Base-by-base conservation (phyloP, 2,113 vertebrate genomes). In the Oceanites oceanicus region DNA sequence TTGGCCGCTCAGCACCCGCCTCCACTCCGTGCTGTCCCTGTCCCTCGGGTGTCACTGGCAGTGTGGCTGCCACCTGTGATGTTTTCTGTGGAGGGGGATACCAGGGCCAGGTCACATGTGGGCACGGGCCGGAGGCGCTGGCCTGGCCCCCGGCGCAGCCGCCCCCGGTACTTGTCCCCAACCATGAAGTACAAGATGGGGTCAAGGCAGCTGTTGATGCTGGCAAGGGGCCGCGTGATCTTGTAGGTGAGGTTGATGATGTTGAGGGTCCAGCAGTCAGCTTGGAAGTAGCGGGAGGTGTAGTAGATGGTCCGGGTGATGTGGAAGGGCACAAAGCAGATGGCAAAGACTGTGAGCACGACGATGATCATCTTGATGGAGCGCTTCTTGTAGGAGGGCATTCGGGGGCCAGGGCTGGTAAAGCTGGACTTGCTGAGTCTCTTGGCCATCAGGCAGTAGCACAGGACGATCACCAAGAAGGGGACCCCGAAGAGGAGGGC, bases 241-340 rank as follows among this genome's bases (percentile, higher is more conserved):
- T 99, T 99, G 96, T 99, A 99, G 45, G 98, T 97, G 65, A 99
- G 98, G 92, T 99, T 99, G 88, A 99, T 96, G 7, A 99, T 95
- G 96, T 99, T 99, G 88, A 99, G 99, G 38, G 98, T 92, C 16
- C 10, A 10, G 50, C 99, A 99, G 83, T 98, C 47, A 0, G 98
- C 98, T 14, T 98, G 38, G 74, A 99, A 71, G 34, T 99, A 32
- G 97, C 98, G 98, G 40, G 98, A 97, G 32, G 98, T 91, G 95
- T 99, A 99, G 96, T 99, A 99, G 63, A 99, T 81, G 23, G 99
- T 99, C 34, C 99, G 98, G 4, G 99, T 99, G 97, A 99, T 94
- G 94, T 99, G 99, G 96, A 99, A 99, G 10, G 99, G 99, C 68
- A 99, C 98, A 2, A 99, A 99, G 97, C 99, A 99, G 82, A 99